Evolutionary conservation across 1,140 invertebrate genomes (phyloP), one percentile per base, ranked within the genome.

Genomic region (Piezodorus guildinii): DNA sequence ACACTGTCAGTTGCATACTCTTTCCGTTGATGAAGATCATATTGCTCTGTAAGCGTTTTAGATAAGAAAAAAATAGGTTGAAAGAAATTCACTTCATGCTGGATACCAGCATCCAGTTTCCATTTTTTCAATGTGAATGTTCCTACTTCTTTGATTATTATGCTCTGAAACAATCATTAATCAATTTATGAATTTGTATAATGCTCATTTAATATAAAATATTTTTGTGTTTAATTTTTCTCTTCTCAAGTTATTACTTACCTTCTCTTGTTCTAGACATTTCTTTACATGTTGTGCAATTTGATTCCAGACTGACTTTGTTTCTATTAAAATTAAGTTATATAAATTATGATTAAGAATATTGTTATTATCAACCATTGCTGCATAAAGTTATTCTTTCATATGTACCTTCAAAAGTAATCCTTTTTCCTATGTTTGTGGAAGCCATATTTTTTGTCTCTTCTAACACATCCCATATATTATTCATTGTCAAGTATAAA

Each of bases 11-110:
- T 56, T 19, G 23, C 23, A 25, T 56, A 56, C 23, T 56, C 17
- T 25, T 56, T 56, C 23, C 52, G 9, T 15, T 56, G 52, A 56
- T 56, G 52, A 1, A 56, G 52, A 25, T 56, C 23, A 56, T 23
- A 56, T 23, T 56, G 17, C 14, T 56, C 52, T 56, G 15, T 21
- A 10, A 56, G 23, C 27, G 17, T 16, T 56, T 56, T 56, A 23
- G 52, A 56, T 14, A 56, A n/a, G 14, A 56, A 21, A 14, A 56
- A 56, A 1, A 56, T 23, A 27, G 52, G 52, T 25, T 56, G 17
- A 25, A 56, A 23, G 23, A 17, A 23, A 5, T 56, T 25, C 9
- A 56, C 15, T 16, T 56, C 52, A 15, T 56, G 52, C 6, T 56
- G 19, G 3, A 56, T 56, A 1, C 52, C 52, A 1, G 52, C 52